Base-by-base conservation (phyloP, 1,140 invertebrate species). In the Drosophila sturtevanti region DNA sequence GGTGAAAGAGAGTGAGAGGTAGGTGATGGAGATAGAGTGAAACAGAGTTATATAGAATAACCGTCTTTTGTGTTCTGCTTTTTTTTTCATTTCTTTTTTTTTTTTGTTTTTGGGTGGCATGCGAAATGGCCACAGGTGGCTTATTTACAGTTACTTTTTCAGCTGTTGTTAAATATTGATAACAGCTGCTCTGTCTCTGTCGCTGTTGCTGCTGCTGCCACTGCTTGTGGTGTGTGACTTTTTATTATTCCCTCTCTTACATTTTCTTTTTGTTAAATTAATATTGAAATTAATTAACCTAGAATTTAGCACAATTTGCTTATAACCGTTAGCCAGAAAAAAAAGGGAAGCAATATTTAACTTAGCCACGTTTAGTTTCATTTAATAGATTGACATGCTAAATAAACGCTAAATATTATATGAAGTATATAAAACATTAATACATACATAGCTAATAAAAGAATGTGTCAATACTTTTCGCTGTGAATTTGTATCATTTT, bases 91-190 rank as follows among this genome's bases (percentile, higher is more conserved):
- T 34, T 61, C 10, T 75, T 66, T 66, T 65, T 55, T 82, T 68
- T 51, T 60, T 37, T 55, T 62, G 54, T 61, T 68, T 68, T 68
- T 79, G 34, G 18, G 63, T 63, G 60, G 37, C 72, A 74, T 68
- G 72, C 72, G 64, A 75, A 68, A 52, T 31, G 72, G 72, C 72
- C 56, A 75, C 72, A 75, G 72, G 72, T 75, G 72, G 72, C 72
- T 68, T 75, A 68, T 75, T 75, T 68, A 75, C 72, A 68, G 72
- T 75, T 75, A 75, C 64, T 63, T 75, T 68, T 75, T 66, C 37
- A 35, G 64, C 55, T 59, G 41, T 59, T 56, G 24, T 56, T 56
- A 34, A 56, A 56, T 56, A 27, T 58, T 68, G 72, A 76, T 68
- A 76, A 76, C 72, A 75, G 64, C 72, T 76, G 72, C 72, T 37